These are phyloP conservation scores for Rotaria macrura DNA, from an alignment of 2,888 invertebrate species.

Conservation along the genomic window DNA sequence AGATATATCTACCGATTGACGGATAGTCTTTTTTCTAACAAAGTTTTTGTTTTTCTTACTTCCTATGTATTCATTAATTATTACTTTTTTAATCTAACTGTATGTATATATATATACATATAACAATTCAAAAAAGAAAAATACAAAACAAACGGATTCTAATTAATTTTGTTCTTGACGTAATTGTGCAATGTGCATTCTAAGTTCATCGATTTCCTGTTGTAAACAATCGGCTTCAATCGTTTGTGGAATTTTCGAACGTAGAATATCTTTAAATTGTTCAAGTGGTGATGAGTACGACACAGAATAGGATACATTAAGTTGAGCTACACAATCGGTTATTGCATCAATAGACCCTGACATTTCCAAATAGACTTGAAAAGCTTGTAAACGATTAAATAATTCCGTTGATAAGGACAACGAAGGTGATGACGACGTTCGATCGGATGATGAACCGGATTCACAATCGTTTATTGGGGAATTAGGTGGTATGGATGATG, in stretches of 20 bases:
- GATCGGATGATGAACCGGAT: neutral
- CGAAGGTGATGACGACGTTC: neutral
- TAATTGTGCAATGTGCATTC: neutral
- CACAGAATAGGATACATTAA: neutral
- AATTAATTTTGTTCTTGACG: neutral
- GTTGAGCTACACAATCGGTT: neutral
- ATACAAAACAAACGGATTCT: neutral
- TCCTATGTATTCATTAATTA: neutral
- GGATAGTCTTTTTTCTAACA: too few relatives aligned
- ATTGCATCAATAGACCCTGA: neutral
- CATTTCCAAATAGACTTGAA: neutral
- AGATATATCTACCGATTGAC: too few relatives aligned
- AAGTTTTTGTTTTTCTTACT: too few relatives aligned
- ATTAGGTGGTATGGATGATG: neutral
- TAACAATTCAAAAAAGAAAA: neutral
- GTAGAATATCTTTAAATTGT: neutral
- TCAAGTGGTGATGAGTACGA: neutral
- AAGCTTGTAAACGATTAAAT: neutral
- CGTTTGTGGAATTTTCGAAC: neutral
- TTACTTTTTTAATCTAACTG: neutral
- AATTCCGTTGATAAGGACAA: neutral
- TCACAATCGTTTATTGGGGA: neutral
- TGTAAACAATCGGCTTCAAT: conserved; percentile 4
- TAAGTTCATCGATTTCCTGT: neutral
- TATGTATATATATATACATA: too few relatives aligned